Evolutionary conservation across 2,888 invertebrate species (phyloP), one percentile per base, ranked within the genome.

Genomic region (Elgonia sp.): DNA sequence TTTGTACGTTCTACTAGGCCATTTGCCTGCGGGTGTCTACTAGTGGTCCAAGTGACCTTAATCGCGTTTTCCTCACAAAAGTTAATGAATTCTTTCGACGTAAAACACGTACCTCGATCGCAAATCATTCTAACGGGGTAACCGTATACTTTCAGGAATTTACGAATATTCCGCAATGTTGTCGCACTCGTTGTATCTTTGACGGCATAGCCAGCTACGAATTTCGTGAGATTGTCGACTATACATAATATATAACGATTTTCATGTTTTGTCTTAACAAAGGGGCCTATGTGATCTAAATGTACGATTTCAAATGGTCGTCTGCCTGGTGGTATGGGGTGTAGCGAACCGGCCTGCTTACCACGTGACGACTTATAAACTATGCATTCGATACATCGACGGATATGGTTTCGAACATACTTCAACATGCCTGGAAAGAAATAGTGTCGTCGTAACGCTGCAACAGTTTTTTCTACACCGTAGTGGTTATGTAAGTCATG

Each of bases 161-260:
- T 14, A 37, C 84, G 29, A 0, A 89, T 18, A 12, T 70, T 67
- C 14, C 72, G 75, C 0, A 91, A 21, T 10, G 87, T 87, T 0
- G 69, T 50, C 12, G 21, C n/a, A 2, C 84, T 29, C 0, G 72
- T 82, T 8, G 87, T 86, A 55, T 80, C 85, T 40, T 82, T 89
- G 0, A 89, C 90, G 10, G 91, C 84, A 18, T 82, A 65, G 2
- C 90, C 18, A 8, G 73, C 75, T 3, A 85, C 80, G 63, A 87
- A 91, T 65, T 87, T 89, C 14, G 91, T 92, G 0, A 91, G 65
- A 50, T 89, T 91, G 53, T 92, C 92, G 0, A 91, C 84, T 1
- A 91, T 57, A 2, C 83, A 87, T 0, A 91, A 53, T 0, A 92
- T 65, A 73, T 92, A 89, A 65, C 88, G 85, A 67, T 91, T 90